Evolutionary conservation across 2,797 vertebrate genomes (phyloP).

Genomic region (Danio tinwini): DNA sequence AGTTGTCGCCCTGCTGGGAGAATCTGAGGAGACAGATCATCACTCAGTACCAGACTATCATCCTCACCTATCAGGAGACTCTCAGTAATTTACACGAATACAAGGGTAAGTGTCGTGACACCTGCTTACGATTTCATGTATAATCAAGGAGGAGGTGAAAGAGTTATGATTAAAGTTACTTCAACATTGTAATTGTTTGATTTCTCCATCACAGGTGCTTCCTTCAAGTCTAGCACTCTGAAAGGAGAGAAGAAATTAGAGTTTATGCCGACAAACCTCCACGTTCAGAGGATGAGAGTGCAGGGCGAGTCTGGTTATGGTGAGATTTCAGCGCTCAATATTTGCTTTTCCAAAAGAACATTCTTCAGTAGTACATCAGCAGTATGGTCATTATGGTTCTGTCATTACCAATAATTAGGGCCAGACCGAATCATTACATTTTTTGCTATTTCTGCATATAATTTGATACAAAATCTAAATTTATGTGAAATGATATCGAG

Average conservation of each 20-base stretch:
- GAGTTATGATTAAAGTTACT: not conserved
- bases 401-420: too few relatives aligned
- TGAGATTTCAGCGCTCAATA: slow-evolving; percentile 59
- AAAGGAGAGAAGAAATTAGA: slow-evolving; percentile 97
- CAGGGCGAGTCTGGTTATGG: slow-evolving; percentile 95
- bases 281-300: slow-evolving; percentile 97
- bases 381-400: too few relatives aligned
- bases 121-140: not conserved
- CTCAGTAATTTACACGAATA: slow-evolving; percentile 96
- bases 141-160: not conserved
- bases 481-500: too few relatives aligned
- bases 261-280: slow-evolving; percentile 97
- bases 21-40: slow-evolving; percentile 96
- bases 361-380: not conserved
- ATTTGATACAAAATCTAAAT: too few relatives aligned
- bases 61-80: slow-evolving; percentile 98
- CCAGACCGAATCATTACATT: too few relatives aligned
- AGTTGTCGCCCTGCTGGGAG: slow-evolving; percentile 97
- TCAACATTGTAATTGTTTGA: not conserved
- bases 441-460: too few relatives aligned
- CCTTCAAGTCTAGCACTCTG: slow-evolving; percentile 96
- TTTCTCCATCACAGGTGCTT: slow-evolving; percentile 82
- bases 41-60: slow-evolving; percentile 97
- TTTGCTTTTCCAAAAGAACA: not conserved
- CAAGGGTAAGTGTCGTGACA: slow-evolving; percentile 79